Percentiles rank a stretch among this genome's conserved stretches.
Evolutionary conservation across 1,140 invertebrate species (phyloP).

Genomic region (Diabrotica undecimpunctata): DNA sequence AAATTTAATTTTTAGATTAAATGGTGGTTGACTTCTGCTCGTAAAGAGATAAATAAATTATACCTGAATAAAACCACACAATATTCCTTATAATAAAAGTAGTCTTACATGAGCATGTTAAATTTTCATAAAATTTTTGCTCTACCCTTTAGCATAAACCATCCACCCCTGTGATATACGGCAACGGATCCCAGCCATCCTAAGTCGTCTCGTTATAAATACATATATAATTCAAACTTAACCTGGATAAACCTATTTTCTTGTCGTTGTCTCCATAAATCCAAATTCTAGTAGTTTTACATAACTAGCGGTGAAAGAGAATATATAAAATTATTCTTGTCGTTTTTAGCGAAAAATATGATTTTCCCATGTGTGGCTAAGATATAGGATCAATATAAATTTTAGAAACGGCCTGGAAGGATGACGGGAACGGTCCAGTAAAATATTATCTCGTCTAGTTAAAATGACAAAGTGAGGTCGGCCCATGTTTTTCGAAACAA

Average conservation of each 20-base stretch:
- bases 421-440: neutral
- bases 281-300: neutral
- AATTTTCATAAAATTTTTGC: too few relatives aligned
- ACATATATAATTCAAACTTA: neutral
- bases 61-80: too few relatives aligned
- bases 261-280: neutral
- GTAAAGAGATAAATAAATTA: too few relatives aligned
- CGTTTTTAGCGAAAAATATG: neutral
- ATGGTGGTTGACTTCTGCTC: too few relatives aligned
- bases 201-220: neutral
- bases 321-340: conserved; percentile 1
- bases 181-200: too few relatives aligned
- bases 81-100: too few relatives aligned
- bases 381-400: neutral
- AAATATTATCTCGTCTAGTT: conserved; percentile 2
- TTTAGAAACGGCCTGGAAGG: neutral
- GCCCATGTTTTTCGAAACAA: neutral
- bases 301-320: neutral
- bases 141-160: too few relatives aligned
- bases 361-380: neutral
- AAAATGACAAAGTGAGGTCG: neutral
- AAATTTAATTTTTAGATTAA: too few relatives aligned
- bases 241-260: conserved; percentile 2
- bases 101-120: too few relatives aligned
- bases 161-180: too few relatives aligned